Percentiles rank a stretch among this genome's conserved stretches.
These are phyloP conservation scores for Aphelenchoides avenae DNA, from an alignment of 1,140 invertebrate species.

Conservation along the genomic window DNA sequence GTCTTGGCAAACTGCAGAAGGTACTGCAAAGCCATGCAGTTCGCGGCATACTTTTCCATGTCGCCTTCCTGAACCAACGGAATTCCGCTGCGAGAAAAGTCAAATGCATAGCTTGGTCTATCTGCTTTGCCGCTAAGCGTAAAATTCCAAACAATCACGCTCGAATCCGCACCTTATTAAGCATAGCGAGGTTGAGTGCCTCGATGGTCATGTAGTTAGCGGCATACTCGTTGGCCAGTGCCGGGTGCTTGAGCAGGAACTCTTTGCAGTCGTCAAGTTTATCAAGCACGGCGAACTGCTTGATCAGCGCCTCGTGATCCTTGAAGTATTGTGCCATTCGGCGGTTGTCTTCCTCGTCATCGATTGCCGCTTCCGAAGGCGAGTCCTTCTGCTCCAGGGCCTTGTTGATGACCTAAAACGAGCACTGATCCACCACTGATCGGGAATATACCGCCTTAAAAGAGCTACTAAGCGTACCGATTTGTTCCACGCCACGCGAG, in stretches of 20 bases:
- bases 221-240: slow-evolving; percentile 87
- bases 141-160: too few relatives aligned
- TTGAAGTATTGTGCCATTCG: slow-evolving; percentile 86
- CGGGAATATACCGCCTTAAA: too few relatives aligned
- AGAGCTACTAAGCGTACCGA: slow-evolving; percentile 63
- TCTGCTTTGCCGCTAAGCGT: too few relatives aligned
- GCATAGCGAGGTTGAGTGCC: too few relatives aligned
- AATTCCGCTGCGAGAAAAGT: slow-evolving; percentile 82
- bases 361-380: slow-evolving; percentile 59
- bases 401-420: slow-evolving; percentile 72
- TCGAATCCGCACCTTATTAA: too few relatives aligned
- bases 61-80: slow-evolving; percentile 70
- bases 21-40: slow-evolving; percentile 97
- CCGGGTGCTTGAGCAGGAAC: slow-evolving; percentile 66
- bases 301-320: slow-evolving; percentile 80
- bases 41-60: slow-evolving; percentile 93
- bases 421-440: too few relatives aligned
- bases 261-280: slow-evolving; percentile 85
- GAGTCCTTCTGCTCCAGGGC: slow-evolving; percentile 58
- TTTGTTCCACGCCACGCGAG: slow-evolving; percentile 89
- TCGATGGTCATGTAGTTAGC: slow-evolving; percentile 89
- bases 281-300: too few relatives aligned
- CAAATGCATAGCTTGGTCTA: slow-evolving; percentile 95
- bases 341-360: slow-evolving; percentile 67
- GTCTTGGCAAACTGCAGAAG: slow-evolving; percentile 91